Evolutionary conservation across 2,888 invertebrate genomes (phyloP).

Genomic region (Heliconius cydno): DNA sequence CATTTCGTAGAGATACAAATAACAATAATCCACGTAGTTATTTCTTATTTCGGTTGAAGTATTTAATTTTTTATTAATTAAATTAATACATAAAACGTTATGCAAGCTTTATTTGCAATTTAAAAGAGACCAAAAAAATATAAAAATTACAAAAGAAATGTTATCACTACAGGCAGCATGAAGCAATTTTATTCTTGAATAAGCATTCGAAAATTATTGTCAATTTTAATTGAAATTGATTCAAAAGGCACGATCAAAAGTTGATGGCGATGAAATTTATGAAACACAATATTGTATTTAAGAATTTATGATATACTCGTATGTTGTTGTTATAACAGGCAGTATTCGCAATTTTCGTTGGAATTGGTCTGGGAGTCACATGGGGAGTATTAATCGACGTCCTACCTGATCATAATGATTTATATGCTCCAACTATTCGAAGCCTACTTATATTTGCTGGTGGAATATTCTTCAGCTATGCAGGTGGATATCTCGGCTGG

Average conservation of each 20-base stretch:
- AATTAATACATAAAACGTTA: background rate
- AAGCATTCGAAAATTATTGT: constrained; percentile 13
- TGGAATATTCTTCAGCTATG: constrained; percentile 68
- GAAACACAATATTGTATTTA: constrained; percentile 5
- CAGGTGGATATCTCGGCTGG: constrained; percentile 70
- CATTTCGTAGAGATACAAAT: background rate
- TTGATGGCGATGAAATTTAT: constrained; percentile 1
- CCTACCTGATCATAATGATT: constrained; percentile 71
- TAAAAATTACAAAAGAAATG: too few relatives aligned
- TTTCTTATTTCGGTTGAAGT: background rate
- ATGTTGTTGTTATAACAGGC: constrained; percentile 60
- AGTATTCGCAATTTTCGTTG: constrained; percentile 69
- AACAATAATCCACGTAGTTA: background rate
- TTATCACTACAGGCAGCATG: background rate
- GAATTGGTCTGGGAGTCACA: constrained; percentile 68
- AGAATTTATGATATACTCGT: constrained; percentile 39
- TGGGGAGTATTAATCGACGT: constrained; percentile 73
- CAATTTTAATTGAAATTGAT: constrained; percentile 23
- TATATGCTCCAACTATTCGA: constrained; percentile 70
- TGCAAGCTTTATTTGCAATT: background rate
- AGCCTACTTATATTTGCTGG: constrained; percentile 71
- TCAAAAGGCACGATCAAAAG: background rate
- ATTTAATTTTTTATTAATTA: background rate
- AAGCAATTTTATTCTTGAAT: constrained; percentile 17
- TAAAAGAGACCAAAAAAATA: background rate